A percentile compares a stretch with the other conserved stretches of the same genome.
Conservation (phyloP, 2,888 invertebrate genomes). For the Epicampocera succincta region DNA sequence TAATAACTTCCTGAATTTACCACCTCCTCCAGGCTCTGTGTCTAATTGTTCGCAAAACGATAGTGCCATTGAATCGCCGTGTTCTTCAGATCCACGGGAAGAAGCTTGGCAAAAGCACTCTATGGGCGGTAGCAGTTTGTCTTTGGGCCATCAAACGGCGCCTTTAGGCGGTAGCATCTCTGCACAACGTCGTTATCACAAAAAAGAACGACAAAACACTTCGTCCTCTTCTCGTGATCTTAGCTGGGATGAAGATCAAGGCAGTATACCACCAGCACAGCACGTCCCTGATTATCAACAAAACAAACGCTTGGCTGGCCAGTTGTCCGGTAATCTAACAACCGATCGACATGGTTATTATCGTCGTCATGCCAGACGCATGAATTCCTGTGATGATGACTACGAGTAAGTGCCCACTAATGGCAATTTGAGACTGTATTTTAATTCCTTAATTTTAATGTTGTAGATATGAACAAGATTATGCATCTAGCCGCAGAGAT, state of each 20-base stretch:
- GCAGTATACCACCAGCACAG: slow-evolving; percentile 78
- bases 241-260: slow-evolving; percentile 89
- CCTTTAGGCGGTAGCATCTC: slow-evolving; percentile 68
- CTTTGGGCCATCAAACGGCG: slow-evolving; percentile 48
- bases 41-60: slow-evolving; percentile 79
- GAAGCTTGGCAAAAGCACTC: slow-evolving; percentile 83
- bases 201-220: slow-evolving; percentile 84
- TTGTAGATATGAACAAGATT: slow-evolving; percentile 80
- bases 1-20: slow-evolving; percentile 71
- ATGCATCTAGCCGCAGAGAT: slow-evolving; percentile 74
- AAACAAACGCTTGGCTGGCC: slow-evolving; percentile 75
- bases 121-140: slow-evolving; percentile 69
- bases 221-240: slow-evolving; percentile 89
- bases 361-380: slow-evolving; percentile 82
- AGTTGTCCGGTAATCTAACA: slow-evolving; percentile 57
- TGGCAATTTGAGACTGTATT: background rate
- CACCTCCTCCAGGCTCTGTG: slow-evolving; percentile 77
- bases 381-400: slow-evolving; percentile 87
- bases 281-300: slow-evolving; percentile 81
- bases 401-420: slow-evolving; percentile 84
- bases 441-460: background rate
- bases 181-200: slow-evolving; percentile 82
- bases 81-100: slow-evolving; percentile 90
- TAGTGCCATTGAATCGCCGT: slow-evolving; percentile 85
- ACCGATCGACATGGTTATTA: slow-evolving; percentile 82